A percentile compares a stretch with the other conserved stretches of the same genome.
These are phyloP conservation scores for Phoxinus dragarum DNA, from an alignment of 2,797 vertebrate genomes.

Conservation along the genomic window DNA sequence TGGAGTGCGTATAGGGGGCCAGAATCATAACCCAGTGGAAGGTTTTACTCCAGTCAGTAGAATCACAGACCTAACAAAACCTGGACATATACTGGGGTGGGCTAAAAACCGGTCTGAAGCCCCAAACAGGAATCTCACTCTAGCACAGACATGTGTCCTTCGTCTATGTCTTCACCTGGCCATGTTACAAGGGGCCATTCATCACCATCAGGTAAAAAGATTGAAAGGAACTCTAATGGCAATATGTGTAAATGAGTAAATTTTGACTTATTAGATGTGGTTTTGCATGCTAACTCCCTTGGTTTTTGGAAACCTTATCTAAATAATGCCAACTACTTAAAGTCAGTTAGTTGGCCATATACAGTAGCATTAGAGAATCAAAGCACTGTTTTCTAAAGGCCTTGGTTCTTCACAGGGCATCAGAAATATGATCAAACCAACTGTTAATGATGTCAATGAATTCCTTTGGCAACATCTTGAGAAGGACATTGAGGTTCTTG, in stretches of 20 bases:
- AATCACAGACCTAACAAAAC: constrained; percentile 64
- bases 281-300: background rate
- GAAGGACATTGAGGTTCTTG: constrained; percentile 71
- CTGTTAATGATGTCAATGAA: constrained; percentile 25
- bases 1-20: constrained; percentile 66
- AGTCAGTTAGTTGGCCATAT: background rate
- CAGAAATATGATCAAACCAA: constrained; percentile 68
- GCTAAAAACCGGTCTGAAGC: constrained; percentile 69
- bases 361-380: background rate
- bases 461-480: constrained; percentile 78
- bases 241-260: background rate
- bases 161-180: constrained; percentile 74
- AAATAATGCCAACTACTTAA: background rate
- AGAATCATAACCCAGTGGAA: accelerated
- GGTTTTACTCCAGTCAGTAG: constrained; percentile 63
- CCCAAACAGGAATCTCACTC: constrained; percentile 69
- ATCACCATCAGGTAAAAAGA: constrained; percentile 62
- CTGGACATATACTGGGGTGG: constrained; percentile 73
- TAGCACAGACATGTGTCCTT: constrained; percentile 69
- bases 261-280: background rate
- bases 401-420: constrained; percentile 64
- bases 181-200: constrained; percentile 73
- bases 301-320: background rate
- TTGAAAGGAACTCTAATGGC: background rate
- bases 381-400: background rate